A percentile compares a stretch with the other conserved stretches of the same genome.
phyloP scores from a whole-genome alignment of 2,113 vertebrate species.

The Gyps fulvus region DNA sequence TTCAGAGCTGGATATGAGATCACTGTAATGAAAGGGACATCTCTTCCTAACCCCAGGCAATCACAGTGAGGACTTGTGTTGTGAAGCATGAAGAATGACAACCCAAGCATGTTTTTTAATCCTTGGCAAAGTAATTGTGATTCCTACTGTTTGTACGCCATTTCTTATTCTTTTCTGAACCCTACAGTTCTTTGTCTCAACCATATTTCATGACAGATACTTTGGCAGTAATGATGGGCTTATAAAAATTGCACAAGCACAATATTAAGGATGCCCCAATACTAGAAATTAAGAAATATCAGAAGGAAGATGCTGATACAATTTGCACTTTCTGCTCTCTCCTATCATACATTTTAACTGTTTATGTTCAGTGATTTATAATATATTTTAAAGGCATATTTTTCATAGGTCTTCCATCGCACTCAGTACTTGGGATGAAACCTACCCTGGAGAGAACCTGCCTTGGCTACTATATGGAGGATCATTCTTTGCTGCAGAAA shows the following conservation, averaged over 20 bases:
- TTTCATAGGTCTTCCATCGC: background rate
- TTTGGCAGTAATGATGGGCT: background rate
- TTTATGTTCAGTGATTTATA: background rate
- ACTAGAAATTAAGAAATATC: background rate
- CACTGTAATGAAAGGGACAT: background rate
- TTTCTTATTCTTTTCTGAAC: background rate
- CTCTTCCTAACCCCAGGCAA: background rate
- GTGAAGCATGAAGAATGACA: background rate
- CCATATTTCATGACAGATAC: background rate
- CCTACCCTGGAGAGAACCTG: background rate
- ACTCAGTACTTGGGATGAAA: background rate
- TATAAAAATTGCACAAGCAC: background rate
- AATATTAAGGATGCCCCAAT: background rate
- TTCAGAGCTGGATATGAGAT: background rate
- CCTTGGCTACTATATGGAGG: background rate
- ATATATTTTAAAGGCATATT: background rate
- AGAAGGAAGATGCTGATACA: background rate
- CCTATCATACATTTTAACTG: background rate
- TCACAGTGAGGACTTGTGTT: background rate
- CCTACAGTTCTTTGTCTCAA: background rate
- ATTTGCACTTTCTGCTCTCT: background rate
- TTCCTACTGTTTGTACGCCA: background rate
- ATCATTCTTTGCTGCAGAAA: background rate
- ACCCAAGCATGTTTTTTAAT: background rate
- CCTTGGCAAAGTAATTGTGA: background rate